phyloP scores from a whole-genome alignment of 2,888 invertebrate species.

The Drosophila birchii region DNA sequence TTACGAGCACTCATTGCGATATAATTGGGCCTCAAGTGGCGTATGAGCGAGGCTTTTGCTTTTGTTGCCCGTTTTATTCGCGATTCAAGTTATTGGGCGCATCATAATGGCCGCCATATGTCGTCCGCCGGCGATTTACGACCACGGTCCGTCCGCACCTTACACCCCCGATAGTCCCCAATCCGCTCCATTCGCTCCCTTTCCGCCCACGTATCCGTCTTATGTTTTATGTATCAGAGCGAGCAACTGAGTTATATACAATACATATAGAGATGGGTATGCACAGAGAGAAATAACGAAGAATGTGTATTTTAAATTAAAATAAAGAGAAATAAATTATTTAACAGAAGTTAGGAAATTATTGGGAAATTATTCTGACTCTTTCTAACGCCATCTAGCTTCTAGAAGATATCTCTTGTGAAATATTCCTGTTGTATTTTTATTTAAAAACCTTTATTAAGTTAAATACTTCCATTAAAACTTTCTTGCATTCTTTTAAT shows the following conservation, averaged over 20 bases:
- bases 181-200: slow-evolving; percentile 19
- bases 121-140: slow-evolving; percentile 53
- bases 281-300: neutral
- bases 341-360: too few species aligned
- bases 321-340: neutral
- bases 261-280: slow-evolving; percentile 8
- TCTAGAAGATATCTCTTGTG: too few species aligned
- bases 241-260: slow-evolving; percentile 46
- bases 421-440: too few species aligned
- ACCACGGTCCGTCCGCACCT: slow-evolving; percentile 33
- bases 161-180: slow-evolving; percentile 23
- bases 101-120: slow-evolving; percentile 74
- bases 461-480: neutral
- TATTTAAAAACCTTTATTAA: neutral
- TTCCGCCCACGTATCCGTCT: slow-evolving; percentile 50
- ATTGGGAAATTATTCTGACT: too few species aligned
- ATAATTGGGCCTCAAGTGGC: slow-evolving; percentile 68
- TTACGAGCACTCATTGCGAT: slow-evolving; percentile 79
- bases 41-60: slow-evolving; percentile 30
- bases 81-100: slow-evolving; percentile 71
- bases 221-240: slow-evolving; percentile 81
- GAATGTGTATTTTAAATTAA: neutral
- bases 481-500: neutral
- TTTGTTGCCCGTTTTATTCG: slow-evolving; percentile 53
- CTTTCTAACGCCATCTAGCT: too few species aligned